Conservation (phyloP, 2,888 invertebrate species). For the Synergus gifuensis region DNA sequence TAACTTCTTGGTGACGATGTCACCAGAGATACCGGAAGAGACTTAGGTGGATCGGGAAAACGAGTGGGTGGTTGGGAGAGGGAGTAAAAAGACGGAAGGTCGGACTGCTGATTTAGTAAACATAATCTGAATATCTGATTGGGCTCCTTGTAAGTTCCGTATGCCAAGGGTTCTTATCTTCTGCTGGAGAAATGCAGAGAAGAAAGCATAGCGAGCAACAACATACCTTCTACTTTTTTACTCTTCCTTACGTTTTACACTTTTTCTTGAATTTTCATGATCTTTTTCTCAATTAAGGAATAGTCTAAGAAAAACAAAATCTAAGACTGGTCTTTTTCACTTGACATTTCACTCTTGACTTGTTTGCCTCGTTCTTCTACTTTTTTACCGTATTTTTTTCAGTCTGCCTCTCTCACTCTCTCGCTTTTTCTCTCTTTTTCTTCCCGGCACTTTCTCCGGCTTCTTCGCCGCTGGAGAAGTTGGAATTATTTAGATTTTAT, state of each 20-base stretch:
- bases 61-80: slow-evolving; percentile 22
- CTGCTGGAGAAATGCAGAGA: background rate
- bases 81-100: slow-evolving; percentile 44
- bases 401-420: slow-evolving; percentile 27
- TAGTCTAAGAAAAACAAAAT: background rate
- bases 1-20: slow-evolving; percentile 65
- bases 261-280: slow-evolving; percentile 4
- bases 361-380: background rate
- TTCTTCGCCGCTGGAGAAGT: slow-evolving; percentile 61
- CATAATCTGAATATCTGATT: slow-evolving; percentile 74
- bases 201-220: background rate
- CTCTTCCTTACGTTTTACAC: slow-evolving; percentile 47
- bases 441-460: slow-evolving; percentile 47
- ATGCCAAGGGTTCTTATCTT: slow-evolving; percentile 25
- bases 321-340: background rate
- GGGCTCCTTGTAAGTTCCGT: slow-evolving; percentile 58
- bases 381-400: slow-evolving; percentile 38
- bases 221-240: slow-evolving; percentile 27
- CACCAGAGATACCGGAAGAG: slow-evolving; percentile 50
- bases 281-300: background rate
- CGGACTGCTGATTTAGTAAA: slow-evolving; percentile 66
- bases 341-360: background rate
- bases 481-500: slow-evolving; percentile 77
- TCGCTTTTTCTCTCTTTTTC: slow-evolving; percentile 50
- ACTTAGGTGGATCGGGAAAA: slow-evolving; percentile 44